A percentile compares a stretch with the other conserved stretches of the same genome.
Evolutionary conservation across 2,888 invertebrate genomes (phyloP).

Genomic region (Cephalotes varians): DNA sequence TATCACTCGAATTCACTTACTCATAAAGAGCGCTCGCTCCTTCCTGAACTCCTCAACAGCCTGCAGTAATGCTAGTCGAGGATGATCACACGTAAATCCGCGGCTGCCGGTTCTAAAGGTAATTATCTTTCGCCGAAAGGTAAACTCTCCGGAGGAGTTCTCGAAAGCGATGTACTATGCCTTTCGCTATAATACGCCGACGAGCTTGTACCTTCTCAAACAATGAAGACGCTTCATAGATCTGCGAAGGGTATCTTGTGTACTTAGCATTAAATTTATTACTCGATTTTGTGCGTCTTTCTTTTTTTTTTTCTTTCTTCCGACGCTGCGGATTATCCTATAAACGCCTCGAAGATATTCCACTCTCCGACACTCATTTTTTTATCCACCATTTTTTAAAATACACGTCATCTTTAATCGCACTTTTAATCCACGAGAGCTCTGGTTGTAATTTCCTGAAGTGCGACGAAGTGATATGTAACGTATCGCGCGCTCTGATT

Average conservation of each 20-base stretch:
- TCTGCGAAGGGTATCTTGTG: constrained; percentile 12
- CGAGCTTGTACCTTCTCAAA: constrained; percentile 36
- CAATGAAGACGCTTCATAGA: constrained; percentile 29
- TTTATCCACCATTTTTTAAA: constrained; percentile 14
- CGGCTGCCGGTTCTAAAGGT: constrained; percentile 37
- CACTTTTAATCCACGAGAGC: constrained; percentile 47
- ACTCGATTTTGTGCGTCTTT: constrained; percentile 8
- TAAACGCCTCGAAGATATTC: constrained; percentile 25
- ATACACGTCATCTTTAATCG: constrained; percentile 39
- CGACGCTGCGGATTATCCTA: not conserved
- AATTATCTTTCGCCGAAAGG: constrained; percentile 57
- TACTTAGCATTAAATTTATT: constrained; percentile 50
- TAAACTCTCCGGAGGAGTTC: constrained; percentile 42
- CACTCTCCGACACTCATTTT: not conserved
- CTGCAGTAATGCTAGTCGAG: constrained; percentile 37
- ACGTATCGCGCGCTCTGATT: constrained; percentile 31
- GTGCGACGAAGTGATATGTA: constrained; percentile 31
- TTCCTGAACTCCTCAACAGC: constrained; percentile 1
- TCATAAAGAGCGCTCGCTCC: constrained; percentile 50
- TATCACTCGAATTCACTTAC: constrained; percentile 53
- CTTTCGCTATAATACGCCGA: constrained; percentile 40
- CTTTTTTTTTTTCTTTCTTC: not conserved
- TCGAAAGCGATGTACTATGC: constrained; percentile 39
- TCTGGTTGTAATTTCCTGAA: constrained; percentile 33
- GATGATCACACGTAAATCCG: constrained; percentile 53